A percentile compares a stretch with the other conserved stretches of the same genome.
These are phyloP conservation scores for Gonatopus flavifemur DNA, from an alignment of 1,140 invertebrate genomes.

Conservation along the genomic window DNA sequence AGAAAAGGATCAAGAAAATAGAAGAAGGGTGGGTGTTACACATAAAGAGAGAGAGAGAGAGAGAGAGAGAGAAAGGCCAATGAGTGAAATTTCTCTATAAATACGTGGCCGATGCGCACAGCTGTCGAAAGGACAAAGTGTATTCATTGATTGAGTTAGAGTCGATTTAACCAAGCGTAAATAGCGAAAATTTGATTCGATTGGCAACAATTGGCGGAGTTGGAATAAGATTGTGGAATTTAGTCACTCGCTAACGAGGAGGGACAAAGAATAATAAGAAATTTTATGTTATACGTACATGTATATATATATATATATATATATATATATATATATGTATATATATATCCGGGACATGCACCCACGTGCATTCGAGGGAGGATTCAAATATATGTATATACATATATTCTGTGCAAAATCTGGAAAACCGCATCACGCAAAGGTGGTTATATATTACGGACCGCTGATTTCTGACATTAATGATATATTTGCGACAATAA, in stretches of 20 bases:
- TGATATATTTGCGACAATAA: slow-evolving; percentile 52
- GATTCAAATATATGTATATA: neutral
- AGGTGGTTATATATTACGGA: slow-evolving; percentile 37
- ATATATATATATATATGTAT: neutral
- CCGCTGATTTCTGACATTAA: slow-evolving; percentile 49
- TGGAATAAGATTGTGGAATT: no score
- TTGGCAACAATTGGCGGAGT: no score
- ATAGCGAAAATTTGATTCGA: slow-evolving; percentile 53
- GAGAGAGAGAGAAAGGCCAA: no score
- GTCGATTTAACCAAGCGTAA: slow-evolving; percentile 56
- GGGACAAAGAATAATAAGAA: no score
- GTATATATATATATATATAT: neutral
- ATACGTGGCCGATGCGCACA: slow-evolving; percentile 34
- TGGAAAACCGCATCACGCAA: slow-evolving; percentile 41
- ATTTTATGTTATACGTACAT: slow-evolving; percentile 1
- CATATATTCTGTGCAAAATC: slow-evolving; percentile 37
- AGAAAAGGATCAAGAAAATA: no score
- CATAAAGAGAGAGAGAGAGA: slow-evolving; percentile 19
- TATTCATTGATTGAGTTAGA: slow-evolving; percentile 34
- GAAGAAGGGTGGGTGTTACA: slow-evolving; percentile 13
- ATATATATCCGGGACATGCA: no score
- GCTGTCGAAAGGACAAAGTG: slow-evolving; percentile 39
- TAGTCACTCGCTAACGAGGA: no score
- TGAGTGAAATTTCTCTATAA: no score
- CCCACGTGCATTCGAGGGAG: no score